Conservation (phyloP, 2,888 invertebrate genomes). For the Lamproptera curius region DNA sequence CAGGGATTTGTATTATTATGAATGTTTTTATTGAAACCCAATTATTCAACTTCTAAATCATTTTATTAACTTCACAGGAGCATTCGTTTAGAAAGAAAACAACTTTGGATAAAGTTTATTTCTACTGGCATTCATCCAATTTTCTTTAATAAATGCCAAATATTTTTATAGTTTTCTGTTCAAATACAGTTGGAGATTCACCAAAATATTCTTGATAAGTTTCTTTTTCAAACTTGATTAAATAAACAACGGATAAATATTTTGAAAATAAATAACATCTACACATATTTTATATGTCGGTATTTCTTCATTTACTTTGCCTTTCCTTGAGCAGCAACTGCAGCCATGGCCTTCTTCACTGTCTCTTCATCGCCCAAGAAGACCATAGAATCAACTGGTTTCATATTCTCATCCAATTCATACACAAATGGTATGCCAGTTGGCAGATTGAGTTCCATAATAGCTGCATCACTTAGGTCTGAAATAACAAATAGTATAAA, state of each 20-base stretch:
- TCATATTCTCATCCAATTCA: conserved; percentile 83
- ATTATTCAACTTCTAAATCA: too few relatives aligned
- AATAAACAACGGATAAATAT: neutral
- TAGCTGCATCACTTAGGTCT: conserved; percentile 84
- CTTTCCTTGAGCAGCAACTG: conserved; percentile 88
- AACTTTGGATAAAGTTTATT: neutral
- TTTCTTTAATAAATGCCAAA: neutral
- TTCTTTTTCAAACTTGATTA: conserved; percentile 21
- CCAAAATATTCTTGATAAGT: conserved; percentile 27
- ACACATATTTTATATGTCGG: neutral
- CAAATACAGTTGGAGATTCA: neutral
- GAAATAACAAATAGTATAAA: conserved; percentile 21
- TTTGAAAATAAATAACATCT: too few relatives aligned
- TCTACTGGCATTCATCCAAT: conserved; percentile 2
- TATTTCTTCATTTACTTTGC: conserved; percentile 72
- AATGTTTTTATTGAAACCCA: too few relatives aligned
- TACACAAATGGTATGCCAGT: conserved; percentile 90
- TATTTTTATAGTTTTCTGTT: neutral
- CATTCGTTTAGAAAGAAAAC: neutral
- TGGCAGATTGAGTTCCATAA: conserved; percentile 87
- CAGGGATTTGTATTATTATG: too few relatives aligned
- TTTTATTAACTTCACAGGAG: conserved; percentile 6
- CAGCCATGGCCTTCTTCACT: conserved; percentile 85
- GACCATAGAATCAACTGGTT: conserved; percentile 83
- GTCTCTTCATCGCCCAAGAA: conserved; percentile 89